Conservation (phyloP, 2,888 invertebrate genomes). For the Ennomos fuscantarius region DNA sequence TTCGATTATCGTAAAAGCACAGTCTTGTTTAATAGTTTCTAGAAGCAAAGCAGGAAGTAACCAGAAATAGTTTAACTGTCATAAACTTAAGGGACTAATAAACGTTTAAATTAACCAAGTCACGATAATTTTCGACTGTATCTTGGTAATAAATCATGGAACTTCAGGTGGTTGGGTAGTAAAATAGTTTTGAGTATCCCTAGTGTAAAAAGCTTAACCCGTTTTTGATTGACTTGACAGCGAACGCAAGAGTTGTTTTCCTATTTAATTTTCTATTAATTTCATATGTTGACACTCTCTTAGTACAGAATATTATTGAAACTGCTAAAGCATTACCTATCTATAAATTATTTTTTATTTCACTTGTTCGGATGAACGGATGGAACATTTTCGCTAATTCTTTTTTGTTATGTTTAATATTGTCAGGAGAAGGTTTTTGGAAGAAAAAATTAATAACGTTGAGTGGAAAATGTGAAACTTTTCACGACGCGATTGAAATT, state of each 20-base stretch:
- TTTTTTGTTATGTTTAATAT: no score
- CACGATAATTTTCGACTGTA: constrained; percentile 37
- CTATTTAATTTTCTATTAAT: no score
- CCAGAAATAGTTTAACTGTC: constrained; percentile 33
- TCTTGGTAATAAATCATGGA: constrained; percentile 33
- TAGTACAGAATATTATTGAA: no score
- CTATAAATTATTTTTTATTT: no score
- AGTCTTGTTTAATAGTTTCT: constrained; percentile 10
- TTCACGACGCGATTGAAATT: no score
- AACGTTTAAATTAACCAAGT: constrained; percentile 37
- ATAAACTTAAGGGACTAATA: constrained; percentile 31
- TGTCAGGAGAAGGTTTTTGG: no score
- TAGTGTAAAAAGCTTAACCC: constrained; percentile 33
- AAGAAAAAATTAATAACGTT: no score
- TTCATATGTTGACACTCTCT: no score
- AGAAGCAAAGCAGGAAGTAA: constrained; percentile 23
- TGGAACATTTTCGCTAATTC: no score
- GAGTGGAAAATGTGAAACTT: no score
- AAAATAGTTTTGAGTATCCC: constrained; percentile 34
- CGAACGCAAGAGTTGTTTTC: constrained; percentile 6
- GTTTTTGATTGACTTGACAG: constrained; percentile 22
- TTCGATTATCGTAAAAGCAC: constrained; percentile 28
- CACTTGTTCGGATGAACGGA: no score
- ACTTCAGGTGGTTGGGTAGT: constrained; percentile 32
- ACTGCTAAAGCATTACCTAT: no score